phyloP scores from a whole-genome alignment of 2,797 vertebrate genomes.

The Sciurus vulgaris region DNA sequence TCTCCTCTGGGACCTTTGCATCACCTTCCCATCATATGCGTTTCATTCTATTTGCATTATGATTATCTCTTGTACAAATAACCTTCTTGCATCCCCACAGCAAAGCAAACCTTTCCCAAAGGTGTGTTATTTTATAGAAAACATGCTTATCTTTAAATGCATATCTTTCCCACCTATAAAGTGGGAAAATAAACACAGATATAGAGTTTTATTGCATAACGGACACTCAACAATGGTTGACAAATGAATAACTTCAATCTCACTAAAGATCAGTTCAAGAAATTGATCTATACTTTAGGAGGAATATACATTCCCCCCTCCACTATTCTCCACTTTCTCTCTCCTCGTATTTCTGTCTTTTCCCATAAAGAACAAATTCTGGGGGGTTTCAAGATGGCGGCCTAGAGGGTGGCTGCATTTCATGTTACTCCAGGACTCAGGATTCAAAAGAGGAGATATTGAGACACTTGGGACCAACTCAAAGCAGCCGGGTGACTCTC shows the following conservation, averaged over 20 bases:
- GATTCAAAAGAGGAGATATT: no score
- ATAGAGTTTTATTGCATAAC: not conserved
- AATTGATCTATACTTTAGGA: not conserved
- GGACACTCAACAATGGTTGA: not conserved
- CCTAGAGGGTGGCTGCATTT: no score
- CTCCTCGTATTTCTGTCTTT: not conserved
- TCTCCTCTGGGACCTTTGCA: fast-evolving
- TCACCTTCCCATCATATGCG: not conserved
- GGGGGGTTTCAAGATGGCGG: no score
- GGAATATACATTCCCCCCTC: not conserved
- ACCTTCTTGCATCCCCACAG: not conserved
- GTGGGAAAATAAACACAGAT: not conserved
- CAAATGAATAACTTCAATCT: not conserved
- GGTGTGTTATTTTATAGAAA: not conserved
- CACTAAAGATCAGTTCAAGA: not conserved
- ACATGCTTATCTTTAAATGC: not conserved
- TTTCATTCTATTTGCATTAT: not conserved
- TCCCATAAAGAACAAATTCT: not conserved
- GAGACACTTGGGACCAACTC: no score
- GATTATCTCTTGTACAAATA: not conserved
- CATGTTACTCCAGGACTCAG: no score
- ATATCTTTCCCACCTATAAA: not conserved
- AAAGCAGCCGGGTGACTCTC: no score
- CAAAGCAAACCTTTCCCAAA: not conserved
- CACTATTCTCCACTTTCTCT: not conserved